Percentiles rank a stretch among this genome's conserved stretches.
These are phyloP conservation scores for Hermodice carunculata DNA, from an alignment of 2,888 invertebrate genomes.

Conservation along the genomic window DNA sequence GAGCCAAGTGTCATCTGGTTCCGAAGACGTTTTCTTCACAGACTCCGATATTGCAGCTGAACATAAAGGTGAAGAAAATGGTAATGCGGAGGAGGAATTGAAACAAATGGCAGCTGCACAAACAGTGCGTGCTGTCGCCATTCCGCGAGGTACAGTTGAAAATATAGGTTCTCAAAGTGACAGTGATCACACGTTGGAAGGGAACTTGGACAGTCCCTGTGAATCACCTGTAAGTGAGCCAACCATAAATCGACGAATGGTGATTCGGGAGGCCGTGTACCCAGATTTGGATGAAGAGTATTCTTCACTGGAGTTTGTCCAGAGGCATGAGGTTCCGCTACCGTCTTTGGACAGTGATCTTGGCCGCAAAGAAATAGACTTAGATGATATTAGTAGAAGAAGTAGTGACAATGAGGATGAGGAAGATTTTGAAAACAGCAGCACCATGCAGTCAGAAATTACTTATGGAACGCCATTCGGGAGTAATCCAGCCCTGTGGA, in stretches of 20 bases:
- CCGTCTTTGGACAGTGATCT: slow-evolving; percentile 9
- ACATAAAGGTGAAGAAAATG: no score
- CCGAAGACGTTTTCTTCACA: no score
- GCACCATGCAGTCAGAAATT: slow-evolving; percentile 15
- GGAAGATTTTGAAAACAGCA: not conserved
- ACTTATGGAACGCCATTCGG: not conserved
- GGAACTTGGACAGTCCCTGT: not conserved
- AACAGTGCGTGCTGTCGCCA: no score
- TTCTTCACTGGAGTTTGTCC: not conserved
- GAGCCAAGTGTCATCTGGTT: no score
- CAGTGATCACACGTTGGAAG: slow-evolving; percentile 11
- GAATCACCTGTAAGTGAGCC: not conserved
- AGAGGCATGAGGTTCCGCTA: not conserved
- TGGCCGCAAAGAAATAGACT: slow-evolving; percentile 4
- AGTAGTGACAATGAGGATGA: slow-evolving; percentile 8
- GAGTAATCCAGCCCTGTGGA: not conserved
- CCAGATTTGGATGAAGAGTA: not conserved
- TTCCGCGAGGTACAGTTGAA: no score
- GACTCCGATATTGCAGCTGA: no score
- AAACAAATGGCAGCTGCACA: no score
- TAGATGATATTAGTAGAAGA: slow-evolving; percentile 34
- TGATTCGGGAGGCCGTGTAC: not conserved
- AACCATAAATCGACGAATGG: not conserved
- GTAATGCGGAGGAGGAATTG: no score
- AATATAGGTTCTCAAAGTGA: not conserved